Conservation (phyloP, 2,113 vertebrate species). For the Anoura caudifer region DNA sequence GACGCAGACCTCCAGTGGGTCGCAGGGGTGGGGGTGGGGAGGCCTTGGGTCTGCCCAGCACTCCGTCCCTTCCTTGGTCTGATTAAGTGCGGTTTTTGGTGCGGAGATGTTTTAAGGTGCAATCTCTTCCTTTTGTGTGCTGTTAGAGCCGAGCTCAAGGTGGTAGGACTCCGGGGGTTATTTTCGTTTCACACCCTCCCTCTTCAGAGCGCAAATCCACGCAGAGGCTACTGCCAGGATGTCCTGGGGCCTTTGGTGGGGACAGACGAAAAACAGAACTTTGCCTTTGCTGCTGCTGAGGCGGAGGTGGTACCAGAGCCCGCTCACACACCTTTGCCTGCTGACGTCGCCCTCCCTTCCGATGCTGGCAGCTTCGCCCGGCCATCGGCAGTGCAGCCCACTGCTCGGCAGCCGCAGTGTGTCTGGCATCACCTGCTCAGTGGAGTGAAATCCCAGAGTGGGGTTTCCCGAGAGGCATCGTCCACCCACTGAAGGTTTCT, state of each 20-base stretch:
- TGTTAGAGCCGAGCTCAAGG: conserved; percentile 67
- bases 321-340: neutral
- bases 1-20: conserved; percentile 2
- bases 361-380: conserved; percentile 1
- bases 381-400: neutral
- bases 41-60: neutral
- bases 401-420: neutral
- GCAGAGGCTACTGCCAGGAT: neutral
- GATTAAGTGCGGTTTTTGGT: conserved; percentile 73
- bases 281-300: neutral
- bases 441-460: neutral
- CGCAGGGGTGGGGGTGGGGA: neutral
- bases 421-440: neutral
- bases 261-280: neutral
- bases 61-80: conserved; percentile 51
- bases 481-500: neutral
- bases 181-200: conserved; percentile 36
- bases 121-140: conserved; percentile 64
- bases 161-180: conserved; percentile 51
- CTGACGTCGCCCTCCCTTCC: conserved; percentile 12
- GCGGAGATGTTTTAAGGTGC: conserved; percentile 74
- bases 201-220: conserved; percentile 33
- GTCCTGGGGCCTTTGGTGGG: neutral
- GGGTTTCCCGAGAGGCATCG: neutral
- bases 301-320: neutral